Conservation (phyloP, 1,140 invertebrate genomes). For the Neodiprion lecontei region DNA sequence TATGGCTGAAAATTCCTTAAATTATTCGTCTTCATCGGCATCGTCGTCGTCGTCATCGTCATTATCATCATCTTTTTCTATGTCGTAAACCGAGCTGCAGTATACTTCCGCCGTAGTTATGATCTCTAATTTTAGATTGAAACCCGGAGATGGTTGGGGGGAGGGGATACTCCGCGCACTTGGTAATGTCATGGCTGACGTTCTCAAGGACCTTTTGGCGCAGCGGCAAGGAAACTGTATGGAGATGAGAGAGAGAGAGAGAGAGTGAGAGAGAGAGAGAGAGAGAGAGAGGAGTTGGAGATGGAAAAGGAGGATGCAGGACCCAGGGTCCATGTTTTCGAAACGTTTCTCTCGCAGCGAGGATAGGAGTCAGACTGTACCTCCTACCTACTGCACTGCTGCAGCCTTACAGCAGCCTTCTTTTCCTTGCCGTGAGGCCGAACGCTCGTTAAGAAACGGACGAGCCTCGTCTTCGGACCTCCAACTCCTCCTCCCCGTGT, state of each 20-base stretch:
- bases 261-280: conserved; percentile 12
- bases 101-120: not conserved
- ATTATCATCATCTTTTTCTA: no score
- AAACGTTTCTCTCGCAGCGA: not conserved
- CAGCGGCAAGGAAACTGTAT: no score
- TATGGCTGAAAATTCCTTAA: no score
- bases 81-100: not conserved
- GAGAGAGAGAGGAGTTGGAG: conserved; percentile 22
- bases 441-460: conserved; percentile 11
- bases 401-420: no score
- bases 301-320: conserved; percentile 15
- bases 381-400: not conserved
- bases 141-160: not conserved
- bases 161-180: not conserved
- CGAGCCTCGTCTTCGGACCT: not conserved
- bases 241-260: conserved; percentile 20
- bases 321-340: not conserved
- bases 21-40: no score
- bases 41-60: no score
- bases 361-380: not conserved
- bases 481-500: not conserved
- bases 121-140: conserved; percentile 14
- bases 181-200: not conserved
- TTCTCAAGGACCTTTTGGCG: conserved; percentile 6
- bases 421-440: not conserved